phyloP scores from a whole-genome alignment of 2,888 invertebrate species.

The Microchrysa polita region DNA sequence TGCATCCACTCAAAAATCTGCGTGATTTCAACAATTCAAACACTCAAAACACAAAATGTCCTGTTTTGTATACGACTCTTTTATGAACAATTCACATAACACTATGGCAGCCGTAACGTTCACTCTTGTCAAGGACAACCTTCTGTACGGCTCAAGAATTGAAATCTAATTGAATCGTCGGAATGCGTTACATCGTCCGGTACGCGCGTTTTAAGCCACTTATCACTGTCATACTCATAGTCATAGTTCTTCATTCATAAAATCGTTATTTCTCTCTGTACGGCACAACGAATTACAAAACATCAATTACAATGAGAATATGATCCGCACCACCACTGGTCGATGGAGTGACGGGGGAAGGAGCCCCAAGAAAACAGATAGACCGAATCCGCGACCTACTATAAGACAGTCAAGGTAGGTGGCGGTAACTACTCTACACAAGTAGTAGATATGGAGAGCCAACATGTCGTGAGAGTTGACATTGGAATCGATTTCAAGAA shows the following conservation, averaged over 20 bases:
- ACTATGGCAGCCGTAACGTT: too few relatives aligned
- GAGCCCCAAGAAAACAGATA: too few relatives aligned
- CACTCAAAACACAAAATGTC: not conserved
- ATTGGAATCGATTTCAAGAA: slow-evolving; percentile 27
- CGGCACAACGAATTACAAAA: not conserved
- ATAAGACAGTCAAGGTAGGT: not conserved
- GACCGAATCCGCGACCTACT: too few relatives aligned
- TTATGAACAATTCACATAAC: too few relatives aligned
- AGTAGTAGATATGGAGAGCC: not conserved
- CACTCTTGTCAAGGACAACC: not conserved
- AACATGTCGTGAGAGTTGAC: not conserved
- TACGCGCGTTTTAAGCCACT: not conserved
- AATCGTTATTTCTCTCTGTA: not conserved
- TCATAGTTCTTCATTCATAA: not conserved
- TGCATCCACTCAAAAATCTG: not conserved
- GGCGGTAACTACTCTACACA: not conserved
- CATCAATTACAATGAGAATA: not conserved
- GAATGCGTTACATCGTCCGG: slow-evolving; percentile 8
- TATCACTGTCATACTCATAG: not conserved
- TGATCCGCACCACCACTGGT: too few relatives aligned
- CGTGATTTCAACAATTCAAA: not conserved
- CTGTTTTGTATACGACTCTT: too few relatives aligned
- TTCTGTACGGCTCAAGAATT: not conserved
- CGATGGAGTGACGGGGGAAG: too few relatives aligned
- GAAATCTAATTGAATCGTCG: not conserved